Evolutionary conservation across 2,113 vertebrate species (phyloP), one percentile per base, ranked within the genome.

Genomic region (Polypterus bichir): DNA sequence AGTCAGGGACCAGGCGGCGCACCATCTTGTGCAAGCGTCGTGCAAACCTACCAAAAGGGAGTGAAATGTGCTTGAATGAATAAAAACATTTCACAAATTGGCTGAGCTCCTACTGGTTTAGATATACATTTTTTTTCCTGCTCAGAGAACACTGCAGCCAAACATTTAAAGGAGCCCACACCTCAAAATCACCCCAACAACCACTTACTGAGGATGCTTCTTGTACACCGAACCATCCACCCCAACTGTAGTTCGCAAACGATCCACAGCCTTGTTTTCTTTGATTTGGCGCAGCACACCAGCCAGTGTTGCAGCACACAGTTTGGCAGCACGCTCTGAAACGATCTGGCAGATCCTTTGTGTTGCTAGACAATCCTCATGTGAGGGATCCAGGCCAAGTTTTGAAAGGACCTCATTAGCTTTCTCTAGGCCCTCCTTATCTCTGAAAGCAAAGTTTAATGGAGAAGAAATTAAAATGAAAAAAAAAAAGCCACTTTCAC

Each of bases 171-270:
- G 27, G 27, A 27, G 2, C 27, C 27, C 27, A 27, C 27, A 27
- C 27, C 27, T 27, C 27, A 27, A 27, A 27, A 27, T 1, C 27
- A 27, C 27, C 27, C 27, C 51, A 53, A 53, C 7, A 8, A 10
- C 0, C 2, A 86, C 95, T 91, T 78, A 99, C 95, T 91, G 89
- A 0, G 91, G 89, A 60, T 98, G 95, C 60, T 90, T 96, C 74
- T 99, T 98, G 83, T 98, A 98, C 61, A 98, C 92, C 0, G 95
- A 91, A 10, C 96, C 95, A 0, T 97, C 96, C 0, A 91, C 95
- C 0, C 89, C 96, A 0, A 99, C 73, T 0, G 93, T 95, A 64
- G 89, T 91, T 2, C 89, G 87, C 66, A 97, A 74, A 9, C 83
- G 72, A 1, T 97, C 89, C 0, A 80, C 72, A 0, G 89, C 88